These are phyloP conservation scores for Anguilla rostrata DNA, from an alignment of 2,113 vertebrate genomes.

Conservation along the genomic window DNA sequence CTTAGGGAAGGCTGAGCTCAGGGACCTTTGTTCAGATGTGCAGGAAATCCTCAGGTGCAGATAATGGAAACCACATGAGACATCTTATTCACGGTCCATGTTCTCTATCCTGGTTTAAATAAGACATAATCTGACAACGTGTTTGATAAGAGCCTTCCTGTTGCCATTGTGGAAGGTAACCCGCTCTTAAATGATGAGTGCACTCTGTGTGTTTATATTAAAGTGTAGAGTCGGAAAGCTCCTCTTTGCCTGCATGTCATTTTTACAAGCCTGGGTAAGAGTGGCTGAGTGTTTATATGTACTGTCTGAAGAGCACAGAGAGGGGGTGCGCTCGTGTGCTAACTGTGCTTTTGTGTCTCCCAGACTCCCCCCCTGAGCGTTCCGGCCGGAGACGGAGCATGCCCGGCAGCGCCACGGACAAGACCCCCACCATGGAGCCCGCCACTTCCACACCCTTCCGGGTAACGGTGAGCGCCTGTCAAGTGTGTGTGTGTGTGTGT, in stretches of 20 bases:
- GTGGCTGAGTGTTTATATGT: not conserved
- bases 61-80: constrained; percentile 4
- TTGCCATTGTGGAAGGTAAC: not conserved
- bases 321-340: constrained; percentile 10
- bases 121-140: not conserved
- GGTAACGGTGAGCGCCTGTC: constrained; percentile 81
- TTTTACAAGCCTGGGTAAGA: not conserved
- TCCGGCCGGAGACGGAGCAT: constrained; percentile 88
- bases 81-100: not conserved
- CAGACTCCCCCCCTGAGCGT: constrained; percentile 94
- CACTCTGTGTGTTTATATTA: not conserved
- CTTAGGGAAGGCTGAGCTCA: not conserved
- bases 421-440: constrained; percentile 85
- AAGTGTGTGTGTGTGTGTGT: constrained; percentile 44
- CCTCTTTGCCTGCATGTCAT: not conserved
- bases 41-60: not conserved
- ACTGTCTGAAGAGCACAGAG: not conserved
- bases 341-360: constrained; percentile 28
- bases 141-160: not conserved
- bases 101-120: not conserved
- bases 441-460: constrained; percentile 83
- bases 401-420: constrained; percentile 82
- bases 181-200: not conserved
- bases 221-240: not conserved
- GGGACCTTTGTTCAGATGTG: not conserved